Evolutionary conservation across 2,888 invertebrate species (phyloP).

Genomic region (Lamproptera curius): DNA sequence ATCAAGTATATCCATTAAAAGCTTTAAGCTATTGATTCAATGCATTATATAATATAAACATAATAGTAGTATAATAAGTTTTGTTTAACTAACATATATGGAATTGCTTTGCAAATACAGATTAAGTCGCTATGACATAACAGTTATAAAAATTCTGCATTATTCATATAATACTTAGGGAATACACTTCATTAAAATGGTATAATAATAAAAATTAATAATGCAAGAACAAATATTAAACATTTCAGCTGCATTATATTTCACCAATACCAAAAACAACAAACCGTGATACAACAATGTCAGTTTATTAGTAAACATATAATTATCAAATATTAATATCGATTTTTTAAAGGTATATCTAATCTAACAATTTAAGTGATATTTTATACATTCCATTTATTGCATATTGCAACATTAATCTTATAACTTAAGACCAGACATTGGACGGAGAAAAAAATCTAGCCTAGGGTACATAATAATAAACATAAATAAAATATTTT

Average conservation of each 20-base stretch:
- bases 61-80: constrained; percentile 2
- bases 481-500: constrained; percentile 23
- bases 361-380: too few relatives aligned
- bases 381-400: not conserved
- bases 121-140: constrained; percentile 26
- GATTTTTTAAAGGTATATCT: too few relatives aligned
- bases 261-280: too few relatives aligned
- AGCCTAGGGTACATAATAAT: constrained; percentile 24
- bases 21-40: too few relatives aligned
- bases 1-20: too few relatives aligned
- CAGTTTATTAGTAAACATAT: too few relatives aligned
- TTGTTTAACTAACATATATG: constrained; percentile 11
- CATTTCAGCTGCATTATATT: too few relatives aligned
- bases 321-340: too few relatives aligned
- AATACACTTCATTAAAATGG: constrained; percentile 2
- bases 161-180: constrained; percentile 12
- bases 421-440: constrained; percentile 48
- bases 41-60: not conserved
- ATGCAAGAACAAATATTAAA: not conserved
- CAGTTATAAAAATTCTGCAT: constrained; percentile 28
- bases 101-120: constrained; percentile 31
- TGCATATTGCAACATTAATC: constrained; percentile 7
- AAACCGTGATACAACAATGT: too few relatives aligned
- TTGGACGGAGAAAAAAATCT: constrained; percentile 53
- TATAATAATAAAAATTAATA: not conserved